Evolutionary conservation across 1,140 invertebrate genomes (phyloP).

Genomic region (Theocolax elegans): DNA sequence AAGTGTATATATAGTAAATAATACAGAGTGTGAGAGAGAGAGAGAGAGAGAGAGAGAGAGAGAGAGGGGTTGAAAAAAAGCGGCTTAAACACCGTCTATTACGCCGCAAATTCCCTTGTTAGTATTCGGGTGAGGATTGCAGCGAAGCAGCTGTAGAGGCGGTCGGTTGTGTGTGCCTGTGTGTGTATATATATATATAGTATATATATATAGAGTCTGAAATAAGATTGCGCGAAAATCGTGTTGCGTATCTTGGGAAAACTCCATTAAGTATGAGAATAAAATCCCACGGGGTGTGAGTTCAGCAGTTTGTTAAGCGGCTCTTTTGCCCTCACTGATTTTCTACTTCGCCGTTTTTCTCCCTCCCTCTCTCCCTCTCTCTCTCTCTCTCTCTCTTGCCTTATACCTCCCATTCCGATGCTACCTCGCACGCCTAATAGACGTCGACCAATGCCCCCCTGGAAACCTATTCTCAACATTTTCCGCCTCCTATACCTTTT

Average conservation of each 20-base stretch:
- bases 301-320: slow-evolving; percentile 64
- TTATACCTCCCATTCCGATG: slow-evolving; percentile 8
- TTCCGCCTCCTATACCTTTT: too few species aligned
- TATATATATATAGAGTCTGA: background rate
- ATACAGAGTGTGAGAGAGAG: too few species aligned
- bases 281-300: slow-evolving; percentile 62
- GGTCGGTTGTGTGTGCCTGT: background rate
- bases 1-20: too few species aligned
- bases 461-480: background rate
- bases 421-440: slow-evolving; percentile 5
- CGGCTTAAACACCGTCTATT: background rate
- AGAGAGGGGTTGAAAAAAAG: too few species aligned
- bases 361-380: slow-evolving; percentile 33
- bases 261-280: slow-evolving; percentile 63
- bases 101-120: slow-evolving; percentile 6
- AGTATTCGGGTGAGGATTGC: background rate
- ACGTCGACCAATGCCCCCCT: background rate
- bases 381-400: slow-evolving; percentile 37
- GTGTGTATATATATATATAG: too few species aligned
- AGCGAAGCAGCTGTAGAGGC: background rate
- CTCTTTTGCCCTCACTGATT: slow-evolving; percentile 34
- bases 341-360: background rate
- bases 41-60: too few species aligned
- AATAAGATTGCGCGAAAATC: slow-evolving; percentile 50
- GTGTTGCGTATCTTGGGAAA: slow-evolving; percentile 56